Percentiles rank a stretch among this genome's conserved stretches.
Conservation (phyloP, 2,113 vertebrate genomes). For the Hemiprocne comata region DNA sequence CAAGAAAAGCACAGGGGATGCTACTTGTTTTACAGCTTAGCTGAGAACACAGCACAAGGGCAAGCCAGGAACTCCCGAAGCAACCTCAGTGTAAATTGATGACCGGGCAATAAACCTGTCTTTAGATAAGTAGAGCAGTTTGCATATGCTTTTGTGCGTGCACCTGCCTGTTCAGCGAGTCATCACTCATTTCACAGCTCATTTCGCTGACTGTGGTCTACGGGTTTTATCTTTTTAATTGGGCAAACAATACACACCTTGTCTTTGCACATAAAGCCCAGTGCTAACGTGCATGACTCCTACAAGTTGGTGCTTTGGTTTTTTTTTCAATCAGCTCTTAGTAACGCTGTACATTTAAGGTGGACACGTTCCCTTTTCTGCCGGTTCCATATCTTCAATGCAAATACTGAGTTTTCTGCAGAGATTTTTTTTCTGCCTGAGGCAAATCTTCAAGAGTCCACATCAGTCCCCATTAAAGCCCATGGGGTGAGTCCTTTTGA, state of each 20-base stretch:
- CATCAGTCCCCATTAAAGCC: not conserved
- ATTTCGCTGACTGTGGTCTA: constrained; percentile 47
- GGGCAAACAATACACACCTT: constrained; percentile 64
- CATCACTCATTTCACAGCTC: constrained; percentile 64
- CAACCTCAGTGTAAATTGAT: constrained; percentile 11
- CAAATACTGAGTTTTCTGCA: not conserved
- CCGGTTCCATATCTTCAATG: not conserved
- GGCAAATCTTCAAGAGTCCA: not conserved
- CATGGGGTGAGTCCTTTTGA: not conserved
- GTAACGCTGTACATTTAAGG: not conserved
- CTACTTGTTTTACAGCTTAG: not conserved
- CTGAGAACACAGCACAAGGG: not conserved
- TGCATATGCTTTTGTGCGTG: constrained; percentile 2
- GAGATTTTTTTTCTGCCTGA: not conserved
- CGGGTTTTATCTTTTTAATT: constrained; percentile 65
- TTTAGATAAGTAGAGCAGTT: constrained; percentile 33
- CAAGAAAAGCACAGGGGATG: not conserved
- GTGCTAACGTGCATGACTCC: constrained; percentile 19
- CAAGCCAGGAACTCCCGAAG: not conserved
- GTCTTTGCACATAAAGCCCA: constrained; percentile 42
- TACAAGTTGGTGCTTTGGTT: not conserved
- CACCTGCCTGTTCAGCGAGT: constrained; percentile 58
- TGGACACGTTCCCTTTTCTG: not conserved
- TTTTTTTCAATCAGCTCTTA: not conserved
- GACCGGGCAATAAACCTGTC: constrained; percentile 53